These are phyloP conservation scores for Argentina silus DNA, from an alignment of 2,797 vertebrate species.

Conservation along the genomic window DNA sequence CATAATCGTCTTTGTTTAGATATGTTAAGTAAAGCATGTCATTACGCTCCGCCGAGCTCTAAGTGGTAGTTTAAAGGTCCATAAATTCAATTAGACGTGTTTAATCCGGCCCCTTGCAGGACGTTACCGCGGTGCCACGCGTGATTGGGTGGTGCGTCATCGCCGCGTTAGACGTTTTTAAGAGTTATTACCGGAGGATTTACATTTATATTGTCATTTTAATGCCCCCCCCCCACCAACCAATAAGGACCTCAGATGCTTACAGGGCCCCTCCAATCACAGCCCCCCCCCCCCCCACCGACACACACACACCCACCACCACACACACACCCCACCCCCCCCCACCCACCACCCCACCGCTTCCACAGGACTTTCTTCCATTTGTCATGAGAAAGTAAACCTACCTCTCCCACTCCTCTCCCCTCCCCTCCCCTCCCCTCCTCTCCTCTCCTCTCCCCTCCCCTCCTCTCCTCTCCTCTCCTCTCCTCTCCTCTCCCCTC, in stretches of 20 bases:
- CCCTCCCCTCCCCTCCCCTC: constrained; percentile 63
- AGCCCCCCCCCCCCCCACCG: constrained; percentile 62
- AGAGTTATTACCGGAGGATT: constrained; percentile 82
- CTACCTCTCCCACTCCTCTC: constrained; percentile 56
- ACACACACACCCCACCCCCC: no score
- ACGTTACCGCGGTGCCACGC: constrained; percentile 66
- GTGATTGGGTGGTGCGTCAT: constrained; percentile 48
- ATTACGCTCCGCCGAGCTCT: constrained; percentile 75
- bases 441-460: neutral
- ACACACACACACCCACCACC: no score
- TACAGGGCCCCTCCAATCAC: constrained; percentile 78
- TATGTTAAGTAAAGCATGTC: constrained; percentile 82
- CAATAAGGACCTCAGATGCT: constrained; percentile 84
- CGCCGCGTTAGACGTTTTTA: constrained; percentile 72
- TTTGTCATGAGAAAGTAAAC: constrained; percentile 66
- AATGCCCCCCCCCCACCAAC: constrained; percentile 74
- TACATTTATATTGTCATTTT: constrained; percentile 89
- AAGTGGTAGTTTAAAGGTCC: constrained; percentile 83
- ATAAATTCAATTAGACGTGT: constrained; percentile 86
- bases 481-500: constrained; percentile 49
- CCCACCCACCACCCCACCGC: no score
- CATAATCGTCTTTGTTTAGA: constrained; percentile 79
- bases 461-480: constrained; percentile 63
- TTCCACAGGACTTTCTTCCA: constrained; percentile 79
- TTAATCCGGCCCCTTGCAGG: constrained; percentile 71